Base-by-base conservation (phyloP, 1,140 invertebrate genomes). In the Bradysia coprophila region DNA sequence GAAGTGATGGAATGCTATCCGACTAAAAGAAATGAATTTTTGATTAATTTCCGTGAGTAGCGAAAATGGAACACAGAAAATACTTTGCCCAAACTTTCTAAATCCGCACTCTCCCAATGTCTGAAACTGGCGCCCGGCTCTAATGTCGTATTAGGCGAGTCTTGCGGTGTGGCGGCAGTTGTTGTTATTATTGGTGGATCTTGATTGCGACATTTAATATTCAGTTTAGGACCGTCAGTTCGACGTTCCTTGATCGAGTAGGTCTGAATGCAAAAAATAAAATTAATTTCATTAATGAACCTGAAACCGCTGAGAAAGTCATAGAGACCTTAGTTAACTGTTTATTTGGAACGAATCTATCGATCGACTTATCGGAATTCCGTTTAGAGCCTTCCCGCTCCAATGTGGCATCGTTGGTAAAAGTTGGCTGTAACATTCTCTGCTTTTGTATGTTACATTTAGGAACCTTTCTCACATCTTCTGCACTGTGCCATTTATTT, bases 101-200 rank as follows among this genome's bases (percentile, higher is more conserved):
- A 18, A 38, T 38, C 21, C 9, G 13, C 5, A 13, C 16, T 22
- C 9, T 37, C 54, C 57, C 57, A 71, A 42, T 71, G 68, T 43
- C 59, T 66, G 47, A 71, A 71, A 5, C 62, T 66, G 18, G 63
- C 66, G 38, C 73, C 73, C 3, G 74, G 71, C 48, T 91, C 88
- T 42, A 91, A 62, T 1, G 87, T 91, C n/a, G 87, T 86, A 54
- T 84, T 89, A 10, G 90, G 91, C 2, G 85, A 90, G 52, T 90
- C 87, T 65, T 91, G 86, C 19, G 89, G 89, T 20, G 92, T 97
- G 36, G 92, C 91, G 8, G 90, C 90, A 8, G 91, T 97, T 50
- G 92, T 89, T 1, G 88, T 95, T 48, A 97, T 97, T 51, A 91
- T 82, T 18, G 89, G 89, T 36, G 58, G 58, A 19, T 16, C 21